Conservation (phyloP, 2,113 vertebrate genomes). For the Lipophrys pholis region DNA sequence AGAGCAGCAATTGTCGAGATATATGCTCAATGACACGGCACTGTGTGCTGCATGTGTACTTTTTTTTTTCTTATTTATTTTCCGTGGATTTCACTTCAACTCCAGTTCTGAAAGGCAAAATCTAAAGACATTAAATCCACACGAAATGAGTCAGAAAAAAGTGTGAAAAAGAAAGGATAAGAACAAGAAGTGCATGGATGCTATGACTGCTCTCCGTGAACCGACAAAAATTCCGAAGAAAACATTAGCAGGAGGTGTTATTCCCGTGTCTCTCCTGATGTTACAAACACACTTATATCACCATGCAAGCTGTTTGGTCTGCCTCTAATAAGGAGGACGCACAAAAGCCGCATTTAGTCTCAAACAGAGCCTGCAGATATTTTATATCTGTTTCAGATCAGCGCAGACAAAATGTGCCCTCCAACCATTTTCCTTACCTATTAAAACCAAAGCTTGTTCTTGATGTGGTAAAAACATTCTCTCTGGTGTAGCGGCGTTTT, state of each 20-base stretch:
- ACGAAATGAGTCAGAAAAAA: neutral
- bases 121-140: neutral
- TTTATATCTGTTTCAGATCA: neutral
- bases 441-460: neutral
- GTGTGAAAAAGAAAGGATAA: constrained; percentile 4
- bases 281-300: constrained; percentile 13
- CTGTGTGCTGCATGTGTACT: constrained; percentile 9
- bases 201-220: neutral
- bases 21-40: constrained; percentile 14
- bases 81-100: neutral
- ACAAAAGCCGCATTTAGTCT: neutral
- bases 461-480: neutral
- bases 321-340: neutral
- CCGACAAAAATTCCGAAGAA: neutral
- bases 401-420: neutral
- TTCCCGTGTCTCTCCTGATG: constrained; percentile 17
- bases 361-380: neutral
- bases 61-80: constrained; percentile 6
- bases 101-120: neutral
- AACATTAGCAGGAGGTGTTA: constrained; percentile 10
- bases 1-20: constrained; percentile 35
- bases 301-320: neutral
- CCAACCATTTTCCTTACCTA: neutral
- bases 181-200: neutral
- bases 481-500: neutral